Base-by-base conservation (phyloP, 2,113 vertebrate genomes). In the Opisthocomus hoazin region DNA sequence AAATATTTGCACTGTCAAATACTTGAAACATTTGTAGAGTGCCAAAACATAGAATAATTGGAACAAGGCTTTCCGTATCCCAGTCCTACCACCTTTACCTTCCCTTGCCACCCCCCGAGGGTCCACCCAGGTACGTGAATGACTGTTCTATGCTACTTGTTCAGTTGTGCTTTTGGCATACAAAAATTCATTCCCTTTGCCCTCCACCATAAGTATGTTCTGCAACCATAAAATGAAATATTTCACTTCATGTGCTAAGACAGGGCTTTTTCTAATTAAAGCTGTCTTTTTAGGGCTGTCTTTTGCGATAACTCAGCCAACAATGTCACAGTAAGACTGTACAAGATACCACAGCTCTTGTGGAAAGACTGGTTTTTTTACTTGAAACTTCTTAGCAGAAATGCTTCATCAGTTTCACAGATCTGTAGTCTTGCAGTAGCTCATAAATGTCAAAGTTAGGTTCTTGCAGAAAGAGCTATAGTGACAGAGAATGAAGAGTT, bases 181-280 rank as follows among this genome's bases (percentile, higher is more conserved):
- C 5, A 69, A 94, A 71, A 23, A 37, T 13, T 79, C 5, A 37
- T 76, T 64, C 27, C 11, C 21, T 77, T 50, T 45, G 6, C 13
- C 5, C 11, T 61, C 19, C 1, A 1, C 29, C 1, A 1, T 34
- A 53, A 41, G 11, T 41, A 24, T 63, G 6, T n/a, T 75, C 37
- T 56, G 11, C 32, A 79, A 50, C 18, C 10, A n/a, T 18, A 21
- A 82, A 58, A 34, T 39, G 0, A 81, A 73, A 70, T 74, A 56
- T 70, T 91, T 78, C 9, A 39, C 7, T 70, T 89, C 29, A 17
- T 63, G 2, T 15, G 13, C 29, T 70, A 71, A 50, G 23, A 56
- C 1, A 1, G 1, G 1, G 1, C 1, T 0, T 6, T 41, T n/a
- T 20, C 29, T 24, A 56, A 26, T 51, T 56, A 63, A 66, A 79